A percentile compares a stretch with the other conserved stretches of the same genome.
Conservation (phyloP, 2,113 vertebrate species). For the Chloebia gouldiae region DNA sequence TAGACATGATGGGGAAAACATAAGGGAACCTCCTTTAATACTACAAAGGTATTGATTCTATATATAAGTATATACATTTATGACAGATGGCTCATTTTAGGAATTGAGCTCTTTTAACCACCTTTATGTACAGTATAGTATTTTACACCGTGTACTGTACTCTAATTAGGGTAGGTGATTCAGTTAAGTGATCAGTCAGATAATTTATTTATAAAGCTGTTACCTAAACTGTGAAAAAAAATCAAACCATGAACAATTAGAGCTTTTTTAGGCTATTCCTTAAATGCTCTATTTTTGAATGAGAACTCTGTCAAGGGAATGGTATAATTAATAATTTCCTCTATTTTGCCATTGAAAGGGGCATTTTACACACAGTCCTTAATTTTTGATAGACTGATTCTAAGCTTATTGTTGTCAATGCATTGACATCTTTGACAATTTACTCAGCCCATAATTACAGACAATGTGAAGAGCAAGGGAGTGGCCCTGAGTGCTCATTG, state of each 20-base stretch:
- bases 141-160: background rate
- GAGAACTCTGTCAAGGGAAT: background rate
- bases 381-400: background rate
- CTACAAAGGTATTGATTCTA: background rate
- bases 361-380: background rate
- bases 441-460: background rate
- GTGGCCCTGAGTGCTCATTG: background rate
- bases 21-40: background rate
- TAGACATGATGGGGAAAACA: background rate
- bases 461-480: background rate
- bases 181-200: background rate
- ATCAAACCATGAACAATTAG: background rate
- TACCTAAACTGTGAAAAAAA: constrained; percentile 4
- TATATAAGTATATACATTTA: background rate
- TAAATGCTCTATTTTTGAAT: background rate
- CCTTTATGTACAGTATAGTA: background rate
- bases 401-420: background rate
- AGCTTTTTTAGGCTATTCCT: background rate
- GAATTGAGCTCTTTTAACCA: background rate
- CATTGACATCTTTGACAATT: background rate
- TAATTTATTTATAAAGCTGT: constrained; percentile 26
- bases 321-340: background rate
- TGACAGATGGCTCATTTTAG: background rate
- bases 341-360: background rate
- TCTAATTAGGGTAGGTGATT: background rate